These are phyloP conservation scores for Chrysina gloriosa DNA, from an alignment of 2,888 invertebrate genomes.

Conservation along the genomic window DNA sequence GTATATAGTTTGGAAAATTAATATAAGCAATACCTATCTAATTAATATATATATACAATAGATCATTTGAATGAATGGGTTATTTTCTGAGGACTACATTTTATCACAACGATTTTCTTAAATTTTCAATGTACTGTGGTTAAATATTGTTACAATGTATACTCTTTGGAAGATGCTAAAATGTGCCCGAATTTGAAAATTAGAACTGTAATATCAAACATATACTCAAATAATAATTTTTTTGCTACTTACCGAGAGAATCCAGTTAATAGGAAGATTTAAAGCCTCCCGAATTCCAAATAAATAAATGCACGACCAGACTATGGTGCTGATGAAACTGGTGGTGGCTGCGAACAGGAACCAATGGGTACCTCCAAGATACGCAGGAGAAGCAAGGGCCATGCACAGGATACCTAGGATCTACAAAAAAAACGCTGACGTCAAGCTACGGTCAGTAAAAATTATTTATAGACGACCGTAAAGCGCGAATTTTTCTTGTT, in stretches of 20 bases:
- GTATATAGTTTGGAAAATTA: no score
- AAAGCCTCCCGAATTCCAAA: slow-evolving; percentile 83
- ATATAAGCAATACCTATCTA: no score
- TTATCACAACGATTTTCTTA: no score
- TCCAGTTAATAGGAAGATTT: slow-evolving; percentile 85
- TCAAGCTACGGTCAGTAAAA: neutral
- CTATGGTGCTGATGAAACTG: slow-evolving; percentile 83
- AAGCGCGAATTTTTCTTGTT: neutral
- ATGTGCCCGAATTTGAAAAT: no score
- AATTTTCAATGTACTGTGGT: no score
- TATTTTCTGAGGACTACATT: no score
- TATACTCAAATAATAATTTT: no score
- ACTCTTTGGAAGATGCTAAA: no score
- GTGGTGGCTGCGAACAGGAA: slow-evolving; percentile 87
- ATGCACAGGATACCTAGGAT: slow-evolving; percentile 86
- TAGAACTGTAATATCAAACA: no score
- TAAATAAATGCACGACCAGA: slow-evolving; percentile 85
- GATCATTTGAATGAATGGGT: no score
- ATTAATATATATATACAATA: no score
- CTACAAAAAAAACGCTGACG: slow-evolving; percentile 68
- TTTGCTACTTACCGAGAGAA: slow-evolving; percentile 76
- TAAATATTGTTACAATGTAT: no score
- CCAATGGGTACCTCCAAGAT: slow-evolving; percentile 75
- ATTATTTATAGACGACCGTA: slow-evolving; percentile 3
- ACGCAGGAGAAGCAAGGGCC: slow-evolving; percentile 81